Conservation (phyloP, 2,113 vertebrate species). For the Hystrix cristata region DNA sequence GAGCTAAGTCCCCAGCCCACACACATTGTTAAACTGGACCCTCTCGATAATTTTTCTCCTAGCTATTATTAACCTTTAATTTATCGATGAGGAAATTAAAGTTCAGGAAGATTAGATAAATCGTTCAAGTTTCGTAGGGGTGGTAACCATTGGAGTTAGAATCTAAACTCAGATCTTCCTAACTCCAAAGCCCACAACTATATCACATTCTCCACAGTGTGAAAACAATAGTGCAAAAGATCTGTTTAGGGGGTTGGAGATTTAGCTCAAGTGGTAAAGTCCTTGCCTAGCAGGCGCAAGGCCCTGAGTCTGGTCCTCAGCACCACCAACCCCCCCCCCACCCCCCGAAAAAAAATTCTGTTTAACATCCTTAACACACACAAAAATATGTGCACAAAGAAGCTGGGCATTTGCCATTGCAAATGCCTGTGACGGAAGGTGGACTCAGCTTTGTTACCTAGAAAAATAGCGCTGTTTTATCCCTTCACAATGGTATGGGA, state of each 20-base stretch:
- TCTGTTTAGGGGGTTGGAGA: not conserved
- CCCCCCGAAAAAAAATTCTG: too few relatives aligned
- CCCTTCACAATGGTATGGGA: not conserved
- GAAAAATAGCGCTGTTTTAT: not conserved
- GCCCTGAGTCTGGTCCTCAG: too few relatives aligned
- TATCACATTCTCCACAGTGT: not conserved
- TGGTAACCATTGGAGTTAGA: not conserved
- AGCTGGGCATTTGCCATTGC: not conserved
- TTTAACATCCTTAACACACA: too few relatives aligned
- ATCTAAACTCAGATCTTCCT: constrained; percentile 38
- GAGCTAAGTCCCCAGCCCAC: too few relatives aligned
- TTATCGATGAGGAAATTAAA: constrained; percentile 12
- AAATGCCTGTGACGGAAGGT: not conserved
- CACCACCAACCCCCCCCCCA: too few relatives aligned
- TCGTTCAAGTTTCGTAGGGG: not conserved
- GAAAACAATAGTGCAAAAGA: not conserved
- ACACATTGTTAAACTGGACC: not conserved
- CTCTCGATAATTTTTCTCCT: constrained; percentile 23
- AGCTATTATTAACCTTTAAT: constrained; percentile 39
- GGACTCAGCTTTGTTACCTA: not conserved
- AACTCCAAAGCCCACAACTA: not conserved
- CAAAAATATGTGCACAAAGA: not conserved
- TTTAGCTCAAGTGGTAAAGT: too few relatives aligned
- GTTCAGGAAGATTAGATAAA: not conserved
- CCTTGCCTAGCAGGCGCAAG: too few relatives aligned